Evolutionary conservation across 2,797 vertebrate species (phyloP).

Genomic region (Mus caroli): DNA sequence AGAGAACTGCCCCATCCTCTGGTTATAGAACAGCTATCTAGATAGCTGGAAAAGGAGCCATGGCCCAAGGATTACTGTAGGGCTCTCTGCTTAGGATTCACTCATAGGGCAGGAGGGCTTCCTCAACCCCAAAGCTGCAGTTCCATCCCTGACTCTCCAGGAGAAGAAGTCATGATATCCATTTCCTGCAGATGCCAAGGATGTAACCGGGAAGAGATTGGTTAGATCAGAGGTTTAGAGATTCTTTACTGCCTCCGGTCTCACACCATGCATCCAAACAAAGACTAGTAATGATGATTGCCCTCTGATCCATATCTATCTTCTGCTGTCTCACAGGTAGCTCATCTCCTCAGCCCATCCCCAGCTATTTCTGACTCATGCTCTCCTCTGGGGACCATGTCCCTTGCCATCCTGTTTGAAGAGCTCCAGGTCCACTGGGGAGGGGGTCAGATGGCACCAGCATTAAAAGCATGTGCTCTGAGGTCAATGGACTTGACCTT

Average conservation of each 20-base stretch:
- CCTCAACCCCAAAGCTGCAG: background rate
- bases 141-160: background rate
- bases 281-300: background rate
- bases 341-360: conserved; percentile 62
- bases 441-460: background rate
- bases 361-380: conserved; percentile 73
- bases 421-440: background rate
- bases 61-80: background rate
- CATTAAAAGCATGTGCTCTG: background rate
- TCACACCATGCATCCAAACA: background rate
- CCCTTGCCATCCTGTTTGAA: background rate
- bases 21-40: background rate
- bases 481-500: background rate
- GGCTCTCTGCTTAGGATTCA: conserved; percentile 10
- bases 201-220: background rate
- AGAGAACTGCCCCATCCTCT: conserved; percentile 4
- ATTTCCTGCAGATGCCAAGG: conserved; percentile 11
- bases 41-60: conserved; percentile 4
- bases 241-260: background rate
- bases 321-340: conserved; percentile 37
- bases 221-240: background rate
- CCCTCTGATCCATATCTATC: conserved; percentile 24
- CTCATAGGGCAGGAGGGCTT: background rate
- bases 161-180: background rate
- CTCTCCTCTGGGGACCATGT: background rate